Evolutionary conservation across 2,888 invertebrate species (phyloP).

Genomic region (Caenorhabditis sp.): DNA sequence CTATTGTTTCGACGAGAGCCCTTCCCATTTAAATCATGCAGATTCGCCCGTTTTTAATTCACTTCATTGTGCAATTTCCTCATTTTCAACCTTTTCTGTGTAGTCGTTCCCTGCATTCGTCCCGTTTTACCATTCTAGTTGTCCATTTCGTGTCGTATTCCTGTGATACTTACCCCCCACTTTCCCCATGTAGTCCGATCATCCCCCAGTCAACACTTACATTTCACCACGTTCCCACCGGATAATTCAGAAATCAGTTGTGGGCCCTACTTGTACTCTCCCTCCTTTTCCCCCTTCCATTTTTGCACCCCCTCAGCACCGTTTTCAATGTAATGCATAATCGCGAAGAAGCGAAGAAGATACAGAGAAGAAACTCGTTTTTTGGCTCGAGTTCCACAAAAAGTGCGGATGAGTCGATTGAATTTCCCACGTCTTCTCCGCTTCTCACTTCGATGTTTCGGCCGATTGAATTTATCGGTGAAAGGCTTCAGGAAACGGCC

Average conservation of each 20-base stretch:
- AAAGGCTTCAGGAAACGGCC: slow-evolving; percentile 44
- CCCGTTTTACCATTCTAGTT: slow-evolving; percentile 1
- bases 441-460: slow-evolving; percentile 32
- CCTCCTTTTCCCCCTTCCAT: not conserved
- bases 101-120: not conserved
- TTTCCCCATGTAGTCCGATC: slow-evolving; percentile 20
- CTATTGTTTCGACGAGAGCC: slow-evolving; percentile 67
- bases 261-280: slow-evolving; percentile 3
- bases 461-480: slow-evolving; percentile 45
- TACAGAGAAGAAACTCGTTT: not conserved
- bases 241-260: not conserved
- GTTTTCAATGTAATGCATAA: slow-evolving; percentile 39
- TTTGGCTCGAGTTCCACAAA: slow-evolving; percentile 27
- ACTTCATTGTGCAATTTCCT: not conserved
- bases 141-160: slow-evolving; percentile 5
- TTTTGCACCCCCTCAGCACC: slow-evolving; percentile 9
- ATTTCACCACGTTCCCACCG: slow-evolving; percentile 11
- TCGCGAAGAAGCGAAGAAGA: slow-evolving; percentile 10
- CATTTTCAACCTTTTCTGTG: slow-evolving; percentile 10
- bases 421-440: slow-evolving; percentile 21
- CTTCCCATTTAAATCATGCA: slow-evolving; percentile 14
- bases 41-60: not conserved
- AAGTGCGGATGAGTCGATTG: slow-evolving; percentile 52
- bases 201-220: slow-evolving; percentile 1
- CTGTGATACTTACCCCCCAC: slow-evolving; percentile 27